Percentiles rank a stretch among this genome's conserved stretches.
Evolutionary conservation across 2,113 vertebrate genomes (phyloP).

Genomic region (Parus major): DNA sequence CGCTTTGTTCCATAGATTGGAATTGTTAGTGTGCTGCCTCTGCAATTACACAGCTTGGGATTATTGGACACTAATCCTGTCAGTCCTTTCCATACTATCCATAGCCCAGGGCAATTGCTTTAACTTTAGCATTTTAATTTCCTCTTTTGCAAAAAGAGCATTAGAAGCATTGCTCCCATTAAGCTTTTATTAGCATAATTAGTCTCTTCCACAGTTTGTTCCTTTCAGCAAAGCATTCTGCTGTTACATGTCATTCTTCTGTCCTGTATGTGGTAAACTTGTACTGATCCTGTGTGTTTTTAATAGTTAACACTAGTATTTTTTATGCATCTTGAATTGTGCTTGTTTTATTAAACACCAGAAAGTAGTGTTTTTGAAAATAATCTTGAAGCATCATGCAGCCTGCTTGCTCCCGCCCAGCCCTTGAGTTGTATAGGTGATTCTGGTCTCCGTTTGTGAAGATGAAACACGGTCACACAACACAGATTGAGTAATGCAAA

Average conservation of each 20-base stretch:
- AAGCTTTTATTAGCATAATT: conserved; percentile 31
- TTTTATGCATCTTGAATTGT: not conserved
- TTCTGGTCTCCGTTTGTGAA: not conserved
- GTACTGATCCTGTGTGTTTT: not conserved
- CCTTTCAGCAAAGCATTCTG: not conserved
- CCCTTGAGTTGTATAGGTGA: not conserved
- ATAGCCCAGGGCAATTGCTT: not conserved
- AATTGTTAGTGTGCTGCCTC: not conserved
- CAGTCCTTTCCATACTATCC: not conserved
- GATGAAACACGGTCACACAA: not conserved
- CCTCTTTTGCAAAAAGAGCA: not conserved
- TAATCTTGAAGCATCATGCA: not conserved
- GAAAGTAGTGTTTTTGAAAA: not conserved
- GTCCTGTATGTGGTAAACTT: not conserved
- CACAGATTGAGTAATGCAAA: not conserved
- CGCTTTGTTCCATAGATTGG: not conserved
- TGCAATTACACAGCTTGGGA: rapidly evolving
- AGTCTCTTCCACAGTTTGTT: not conserved
- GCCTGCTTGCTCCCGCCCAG: not conserved
- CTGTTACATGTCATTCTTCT: not conserved
- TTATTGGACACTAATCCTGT: not conserved
- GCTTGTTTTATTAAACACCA: not conserved
- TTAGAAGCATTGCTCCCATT: conserved; percentile 1
- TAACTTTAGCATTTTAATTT: not conserved
- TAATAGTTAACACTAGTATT: not conserved